Evolutionary conservation across 92 coral and sea anemone genomes (phyloP).

Genomic region (Porites cylindrica): DNA sequence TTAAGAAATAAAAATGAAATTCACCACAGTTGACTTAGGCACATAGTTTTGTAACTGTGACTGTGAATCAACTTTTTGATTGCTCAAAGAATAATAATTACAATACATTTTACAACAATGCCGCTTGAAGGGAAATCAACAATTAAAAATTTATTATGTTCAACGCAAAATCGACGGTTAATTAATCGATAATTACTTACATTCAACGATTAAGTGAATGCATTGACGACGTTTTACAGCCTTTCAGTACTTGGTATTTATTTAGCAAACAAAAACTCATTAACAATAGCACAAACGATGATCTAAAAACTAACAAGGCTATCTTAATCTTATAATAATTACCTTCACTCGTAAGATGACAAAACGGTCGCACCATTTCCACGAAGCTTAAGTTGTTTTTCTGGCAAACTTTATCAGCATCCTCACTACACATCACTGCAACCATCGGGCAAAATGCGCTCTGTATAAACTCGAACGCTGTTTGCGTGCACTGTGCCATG

Average conservation of each 20-base stretch:
- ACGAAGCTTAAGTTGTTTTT: conserved; percentile 92
- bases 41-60: too few species aligned
- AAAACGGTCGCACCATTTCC: conserved; percentile 96
- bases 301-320: not conserved
- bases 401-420: conserved; percentile 94
- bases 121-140: not conserved
- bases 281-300: not conserved
- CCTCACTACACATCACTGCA: conserved; percentile 97
- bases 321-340: conserved; percentile 5
- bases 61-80: too few species aligned
- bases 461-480: conserved; percentile 90
- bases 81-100: too few species aligned
- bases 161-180: not conserved
- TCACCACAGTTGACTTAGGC: too few species aligned
- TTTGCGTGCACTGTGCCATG: conserved; percentile 98
- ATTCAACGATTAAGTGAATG: not conserved
- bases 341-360: conserved; percentile 99
- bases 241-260: not conserved
- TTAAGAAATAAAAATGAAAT: too few species aligned
- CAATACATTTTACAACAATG: too few species aligned
- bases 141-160: not conserved
- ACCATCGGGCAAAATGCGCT: conserved; percentile 97
- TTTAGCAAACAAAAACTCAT: not conserved
- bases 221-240: not conserved
- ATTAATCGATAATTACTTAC: conserved; percentile 1